Conservation (phyloP, 2,888 invertebrate species). For the Flexamia atlantica region DNA sequence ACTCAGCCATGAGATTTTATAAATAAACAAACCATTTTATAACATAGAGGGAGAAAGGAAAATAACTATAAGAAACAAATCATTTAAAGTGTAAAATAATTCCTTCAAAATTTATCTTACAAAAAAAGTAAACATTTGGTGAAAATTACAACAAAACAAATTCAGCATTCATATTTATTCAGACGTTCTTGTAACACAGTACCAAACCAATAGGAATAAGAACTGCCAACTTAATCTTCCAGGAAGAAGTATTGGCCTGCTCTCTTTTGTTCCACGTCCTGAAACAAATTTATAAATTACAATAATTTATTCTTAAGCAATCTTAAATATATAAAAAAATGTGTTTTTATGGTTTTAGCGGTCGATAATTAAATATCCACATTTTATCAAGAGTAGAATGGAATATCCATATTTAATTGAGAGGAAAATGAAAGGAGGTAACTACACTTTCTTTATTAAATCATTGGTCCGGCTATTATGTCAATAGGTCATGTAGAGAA, state of each 20-base stretch:
- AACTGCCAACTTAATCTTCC: conserved; percentile 83
- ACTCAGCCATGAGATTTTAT: too few relatives aligned
- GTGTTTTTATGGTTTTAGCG: too few relatives aligned
- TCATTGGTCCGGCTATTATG: too few relatives aligned
- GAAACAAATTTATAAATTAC: conserved; percentile 69
- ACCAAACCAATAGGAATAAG: conserved; percentile 18
- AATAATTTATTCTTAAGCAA: too few relatives aligned
- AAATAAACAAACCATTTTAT: too few relatives aligned
- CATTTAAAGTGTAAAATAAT: not conserved
- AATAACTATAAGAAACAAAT: not conserved
- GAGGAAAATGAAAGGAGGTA: too few relatives aligned
- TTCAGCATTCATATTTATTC: conserved; percentile 34
- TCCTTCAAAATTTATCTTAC: conserved; percentile 18
- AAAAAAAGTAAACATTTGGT: conserved; percentile 27
- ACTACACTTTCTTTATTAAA: too few relatives aligned
- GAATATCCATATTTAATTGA: too few relatives aligned
- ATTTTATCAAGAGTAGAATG: too few relatives aligned
- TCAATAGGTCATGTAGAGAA: too few relatives aligned
- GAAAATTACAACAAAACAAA: conserved; percentile 38
- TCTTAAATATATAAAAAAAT: too few relatives aligned
- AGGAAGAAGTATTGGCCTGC: conserved; percentile 99
- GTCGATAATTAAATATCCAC: too few relatives aligned
- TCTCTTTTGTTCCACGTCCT: conserved; percentile 98
- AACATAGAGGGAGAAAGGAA: not conserved
- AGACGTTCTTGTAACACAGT: conserved; percentile 10